Evolutionary conservation across 2,113 vertebrate genomes (phyloP), one percentile per base, ranked within the genome.

Genomic region (Peromyscus leucopus): DNA sequence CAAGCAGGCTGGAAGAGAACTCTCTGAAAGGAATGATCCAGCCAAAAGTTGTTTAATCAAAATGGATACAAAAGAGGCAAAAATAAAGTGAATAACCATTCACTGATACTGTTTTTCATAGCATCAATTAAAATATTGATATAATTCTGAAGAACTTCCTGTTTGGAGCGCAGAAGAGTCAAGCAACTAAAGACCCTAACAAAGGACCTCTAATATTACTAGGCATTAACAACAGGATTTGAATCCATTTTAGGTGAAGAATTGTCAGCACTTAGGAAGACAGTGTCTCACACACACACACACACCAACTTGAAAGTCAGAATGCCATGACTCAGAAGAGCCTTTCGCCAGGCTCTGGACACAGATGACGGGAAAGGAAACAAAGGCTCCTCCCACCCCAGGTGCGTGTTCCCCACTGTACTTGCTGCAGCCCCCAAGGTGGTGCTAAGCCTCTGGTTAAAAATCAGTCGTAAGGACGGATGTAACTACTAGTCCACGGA

Each of bases 391-490:
- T 91, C 31, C 36, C 26, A 11, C 46, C 8, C 63, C 28, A 24
- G 7, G 2, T n/a, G 28, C 71, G 46, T 33, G 65, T 69, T 84
- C 61, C 24, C 13, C 21, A 4, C 75, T 80, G 33, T 93, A 89
- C 89, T 94, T 92, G 95, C 83, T 95, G 92, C 89, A 97, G 93
- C 93, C 87, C 80, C 88, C 55, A 96, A 80, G 76, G 69, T 89
- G 76, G 83, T 96, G 84, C 74, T 94, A 96, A 95, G 97, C 96
- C 94, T 97, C 95, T 97, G 95, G 97, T 97, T 96, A 96, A 97
- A 97, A 95, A 83, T 84, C 97, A 96, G 94, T 95, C 91, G 59
- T 94, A 94, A 98, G 94, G 39, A 95, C 69, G 71, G 59, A 97
- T 96, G 93, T 96, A 98, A 98, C 93, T 87, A 96, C 87, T 86